Evolutionary conservation across 2,113 vertebrate species (phyloP).

Genomic region (Cottus gobio): DNA sequence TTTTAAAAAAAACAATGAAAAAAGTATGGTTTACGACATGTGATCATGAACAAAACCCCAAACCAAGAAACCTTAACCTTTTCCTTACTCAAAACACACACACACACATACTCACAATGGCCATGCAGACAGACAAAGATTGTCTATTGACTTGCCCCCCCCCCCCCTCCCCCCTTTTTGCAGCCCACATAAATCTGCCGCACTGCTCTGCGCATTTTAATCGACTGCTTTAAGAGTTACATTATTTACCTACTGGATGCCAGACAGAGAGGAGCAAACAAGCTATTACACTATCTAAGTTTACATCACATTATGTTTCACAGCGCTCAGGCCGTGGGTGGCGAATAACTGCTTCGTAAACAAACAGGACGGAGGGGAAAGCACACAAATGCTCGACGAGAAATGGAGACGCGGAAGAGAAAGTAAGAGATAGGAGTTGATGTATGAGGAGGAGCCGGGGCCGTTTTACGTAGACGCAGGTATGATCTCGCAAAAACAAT

Average conservation of each 20-base stretch:
- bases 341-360: slow-evolving; percentile 49
- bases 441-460: not conserved
- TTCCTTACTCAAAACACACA: not conserved
- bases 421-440: not conserved
- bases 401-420: slow-evolving; percentile 2
- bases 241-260: slow-evolving; percentile 69
- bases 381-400: not conserved
- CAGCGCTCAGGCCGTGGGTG: slow-evolving; percentile 42
- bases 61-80: slow-evolving; percentile 1
- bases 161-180: slow-evolving; percentile 6
- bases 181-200: slow-evolving; percentile 61
- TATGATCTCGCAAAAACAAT: slow-evolving; percentile 16
- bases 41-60: slow-evolving; percentile 9
- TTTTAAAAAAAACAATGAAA: not conserved
- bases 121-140: slow-evolving; percentile 36
- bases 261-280: slow-evolving; percentile 67
- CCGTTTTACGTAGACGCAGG: not conserved
- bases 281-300: slow-evolving; percentile 73
- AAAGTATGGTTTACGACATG: not conserved
- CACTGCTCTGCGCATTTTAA: slow-evolving; percentile 65
- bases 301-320: slow-evolving; percentile 70
- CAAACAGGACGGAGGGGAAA: slow-evolving; percentile 26
- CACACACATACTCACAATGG: not conserved
- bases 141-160: slow-evolving; percentile 25
- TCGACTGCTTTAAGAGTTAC: slow-evolving; percentile 63